Evolutionary conservation across 2,888 invertebrate genomes (phyloP).

Genomic region (Acanthosepion esculentum): DNA sequence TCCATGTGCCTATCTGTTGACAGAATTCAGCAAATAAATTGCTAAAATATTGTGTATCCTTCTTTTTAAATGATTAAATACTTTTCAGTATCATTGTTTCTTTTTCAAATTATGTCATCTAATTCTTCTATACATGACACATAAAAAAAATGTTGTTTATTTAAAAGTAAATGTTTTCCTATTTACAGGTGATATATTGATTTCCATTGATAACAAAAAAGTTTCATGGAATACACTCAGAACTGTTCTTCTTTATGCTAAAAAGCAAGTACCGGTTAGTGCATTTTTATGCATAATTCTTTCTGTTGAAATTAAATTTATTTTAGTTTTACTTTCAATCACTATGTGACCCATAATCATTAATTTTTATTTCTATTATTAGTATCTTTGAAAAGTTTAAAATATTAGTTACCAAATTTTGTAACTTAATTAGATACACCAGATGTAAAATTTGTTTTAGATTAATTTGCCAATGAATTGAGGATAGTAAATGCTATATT

Average conservation of each 20-base stretch:
- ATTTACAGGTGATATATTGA: constrained; percentile 66
- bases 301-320: background rate
- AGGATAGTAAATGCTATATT: too few relatives aligned
- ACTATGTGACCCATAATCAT: background rate
- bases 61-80: too few relatives aligned
- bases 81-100: too few relatives aligned
- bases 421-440: background rate
- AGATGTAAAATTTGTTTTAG: too few relatives aligned
- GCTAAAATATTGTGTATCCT: too few relatives aligned
- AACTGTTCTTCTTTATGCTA: constrained; percentile 56
- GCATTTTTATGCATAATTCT: background rate
- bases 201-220: constrained; percentile 63
- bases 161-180: background rate
- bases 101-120: too few relatives aligned
- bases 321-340: background rate
- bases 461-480: too few relatives aligned
- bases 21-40: too few relatives aligned
- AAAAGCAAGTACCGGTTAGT: constrained; percentile 56
- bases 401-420: background rate
- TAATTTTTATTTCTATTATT: background rate
- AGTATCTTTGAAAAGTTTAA: background rate
- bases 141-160: constrained; percentile 8
- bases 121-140: too few relatives aligned
- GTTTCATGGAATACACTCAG: constrained; percentile 64
- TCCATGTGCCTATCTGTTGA: too few relatives aligned